Evolutionary conservation across 2,113 vertebrate species (phyloP).

Genomic region (Sander lucioperca): DNA sequence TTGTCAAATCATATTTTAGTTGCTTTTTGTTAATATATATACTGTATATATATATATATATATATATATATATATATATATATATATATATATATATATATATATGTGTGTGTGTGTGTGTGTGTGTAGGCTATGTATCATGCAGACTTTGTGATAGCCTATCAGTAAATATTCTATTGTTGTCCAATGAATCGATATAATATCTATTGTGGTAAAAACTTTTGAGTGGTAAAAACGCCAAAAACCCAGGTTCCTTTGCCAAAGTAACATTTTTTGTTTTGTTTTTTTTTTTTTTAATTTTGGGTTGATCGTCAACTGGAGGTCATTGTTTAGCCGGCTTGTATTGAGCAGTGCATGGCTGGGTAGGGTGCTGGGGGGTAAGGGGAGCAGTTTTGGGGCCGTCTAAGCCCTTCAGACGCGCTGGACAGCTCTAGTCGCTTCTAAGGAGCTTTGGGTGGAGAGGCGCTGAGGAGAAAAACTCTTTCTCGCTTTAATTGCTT

Average conservation of each 20-base stretch:
- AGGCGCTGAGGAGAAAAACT: slow-evolving; percentile 93
- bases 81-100: too few species aligned
- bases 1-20: too few species aligned
- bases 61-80: too few species aligned
- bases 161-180: too few species aligned
- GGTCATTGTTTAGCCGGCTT: slow-evolving; percentile 64
- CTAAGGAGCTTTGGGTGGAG: slow-evolving; percentile 94
- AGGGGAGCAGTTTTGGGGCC: slow-evolving; percentile 85
- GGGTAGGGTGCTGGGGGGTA: slow-evolving; percentile 49
- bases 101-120: too few species aligned
- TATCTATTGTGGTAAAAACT: too few species aligned
- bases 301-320: slow-evolving; percentile 16
- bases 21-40: too few species aligned
- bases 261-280: slow-evolving; percentile 16
- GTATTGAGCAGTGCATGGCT: slow-evolving; percentile 43
- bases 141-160: too few species aligned
- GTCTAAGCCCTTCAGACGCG: slow-evolving; percentile 91
- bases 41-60: too few species aligned
- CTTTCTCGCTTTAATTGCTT: slow-evolving; percentile 98
- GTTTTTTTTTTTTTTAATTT: background rate
- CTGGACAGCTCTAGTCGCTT: slow-evolving; percentile 90
- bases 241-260: background rate
- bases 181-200: too few species aligned
- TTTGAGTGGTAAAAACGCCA: background rate
- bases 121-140: too few species aligned